Conservation (phyloP, 1,140 invertebrate species). For the Tetramorium alpestre region DNA sequence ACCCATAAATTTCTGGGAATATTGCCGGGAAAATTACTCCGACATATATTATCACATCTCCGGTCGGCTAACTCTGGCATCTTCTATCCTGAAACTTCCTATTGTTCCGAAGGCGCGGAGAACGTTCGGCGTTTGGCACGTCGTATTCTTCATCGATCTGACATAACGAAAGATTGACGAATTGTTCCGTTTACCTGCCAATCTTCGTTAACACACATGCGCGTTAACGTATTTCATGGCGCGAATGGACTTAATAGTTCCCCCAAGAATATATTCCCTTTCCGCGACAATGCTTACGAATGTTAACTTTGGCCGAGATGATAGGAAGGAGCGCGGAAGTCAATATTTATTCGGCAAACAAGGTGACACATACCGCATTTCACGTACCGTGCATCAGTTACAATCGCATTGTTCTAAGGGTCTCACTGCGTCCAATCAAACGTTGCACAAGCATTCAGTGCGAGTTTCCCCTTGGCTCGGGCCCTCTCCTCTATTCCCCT, state of each 20-base stretch:
- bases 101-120: neutral
- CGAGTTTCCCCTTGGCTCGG: neutral
- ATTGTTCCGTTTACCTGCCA: constrained; percentile 17
- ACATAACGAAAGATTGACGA: constrained; percentile 2
- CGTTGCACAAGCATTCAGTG: constrained; percentile 18
- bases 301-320: constrained; percentile 34
- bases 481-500: neutral
- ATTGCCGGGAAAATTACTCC: constrained; percentile 72
- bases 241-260: neutral
- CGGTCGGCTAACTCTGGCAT: neutral
- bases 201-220: neutral
- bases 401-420: constrained; percentile 62
- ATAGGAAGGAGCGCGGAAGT: constrained; percentile 56
- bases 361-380: constrained; percentile 4
- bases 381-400: constrained; percentile 53
- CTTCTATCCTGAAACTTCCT: neutral
- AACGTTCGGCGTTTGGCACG: neutral
- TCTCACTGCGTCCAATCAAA: constrained; percentile 57
- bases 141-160: neutral
- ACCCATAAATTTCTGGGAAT: constrained; percentile 73
- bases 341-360: constrained; percentile 69
- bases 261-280: constrained; percentile 27
- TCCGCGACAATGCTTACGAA: neutral
- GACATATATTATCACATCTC: constrained; percentile 51
- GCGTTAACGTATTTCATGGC: neutral